Evolutionary conservation across 1,140 invertebrate species (phyloP).

Genomic region (Meloidogyne floridensis): DNA sequence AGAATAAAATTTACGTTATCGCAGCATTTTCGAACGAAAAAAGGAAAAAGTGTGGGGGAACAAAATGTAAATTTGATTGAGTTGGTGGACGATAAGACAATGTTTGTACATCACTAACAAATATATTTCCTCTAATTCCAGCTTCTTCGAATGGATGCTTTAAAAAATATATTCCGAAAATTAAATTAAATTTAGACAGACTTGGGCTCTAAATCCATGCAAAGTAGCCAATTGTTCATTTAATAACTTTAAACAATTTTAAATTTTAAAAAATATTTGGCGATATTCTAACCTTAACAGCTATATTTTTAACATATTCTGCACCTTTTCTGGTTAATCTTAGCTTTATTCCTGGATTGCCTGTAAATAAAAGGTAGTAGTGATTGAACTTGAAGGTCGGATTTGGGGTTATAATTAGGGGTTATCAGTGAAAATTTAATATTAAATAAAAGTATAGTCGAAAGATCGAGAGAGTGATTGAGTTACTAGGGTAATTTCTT

Average conservation of each 20-base stretch:
- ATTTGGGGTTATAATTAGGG: too few relatives aligned
- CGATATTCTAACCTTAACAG: constrained; percentile 50
- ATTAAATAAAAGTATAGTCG: too few relatives aligned
- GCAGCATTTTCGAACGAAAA: constrained; percentile 58
- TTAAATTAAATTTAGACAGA: not conserved
- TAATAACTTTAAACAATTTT: constrained; percentile 42
- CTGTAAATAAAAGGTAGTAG: constrained; percentile 39
- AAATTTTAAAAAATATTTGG: not conserved
- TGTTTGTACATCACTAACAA: constrained; percentile 56
- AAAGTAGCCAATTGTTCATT: constrained; percentile 61
- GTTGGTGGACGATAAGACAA: constrained; percentile 55
- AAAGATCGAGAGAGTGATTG: too few relatives aligned
- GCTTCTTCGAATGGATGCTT: constrained; percentile 56
- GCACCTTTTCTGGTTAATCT: constrained; percentile 62
- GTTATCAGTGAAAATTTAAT: not conserved
- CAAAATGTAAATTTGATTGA: constrained; percentile 55
- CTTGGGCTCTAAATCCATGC: constrained; percentile 42
- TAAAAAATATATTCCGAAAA: constrained; percentile 19
- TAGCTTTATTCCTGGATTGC: constrained; percentile 62
- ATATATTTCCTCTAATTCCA: constrained; percentile 55
- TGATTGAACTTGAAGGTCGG: too few relatives aligned
- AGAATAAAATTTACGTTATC: constrained; percentile 52
- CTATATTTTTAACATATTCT: constrained; percentile 62
- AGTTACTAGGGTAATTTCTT: too few relatives aligned
- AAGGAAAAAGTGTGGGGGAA: constrained; percentile 52